These are phyloP conservation scores for Latrodectus hesperus DNA, from an alignment of 2,888 invertebrate species.

Conservation along the genomic window DNA sequence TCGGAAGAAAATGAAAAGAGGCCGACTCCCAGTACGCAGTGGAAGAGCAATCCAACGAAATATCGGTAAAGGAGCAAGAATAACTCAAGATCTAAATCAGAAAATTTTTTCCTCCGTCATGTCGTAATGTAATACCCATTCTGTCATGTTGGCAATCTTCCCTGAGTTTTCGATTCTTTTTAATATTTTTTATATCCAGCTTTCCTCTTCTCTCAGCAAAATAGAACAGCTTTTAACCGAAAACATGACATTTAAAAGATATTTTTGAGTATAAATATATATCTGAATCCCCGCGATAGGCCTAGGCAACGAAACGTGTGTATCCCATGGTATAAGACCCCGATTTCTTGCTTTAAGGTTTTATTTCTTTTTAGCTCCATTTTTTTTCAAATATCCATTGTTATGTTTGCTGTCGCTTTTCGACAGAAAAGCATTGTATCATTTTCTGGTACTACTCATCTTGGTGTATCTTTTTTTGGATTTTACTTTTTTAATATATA, in stretches of 20 bases:
- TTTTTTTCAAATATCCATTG: constrained; percentile 25
- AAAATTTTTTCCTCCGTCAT: neutral
- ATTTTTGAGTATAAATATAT: constrained; percentile 46
- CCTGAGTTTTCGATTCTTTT: neutral
- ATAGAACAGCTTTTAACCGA: constrained; percentile 19
- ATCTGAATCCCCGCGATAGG: neutral
- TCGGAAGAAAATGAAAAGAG: too few species aligned
- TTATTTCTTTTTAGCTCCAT: neutral
- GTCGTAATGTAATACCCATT: constrained; percentile 14
- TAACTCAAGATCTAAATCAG: constrained; percentile 16
- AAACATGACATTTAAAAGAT: constrained; percentile 35
- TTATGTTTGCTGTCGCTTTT: constrained; percentile 32
- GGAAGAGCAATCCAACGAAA: neutral
- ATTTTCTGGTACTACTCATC: neutral
- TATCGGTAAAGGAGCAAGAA: constrained; percentile 11
- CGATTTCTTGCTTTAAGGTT: constrained; percentile 27
- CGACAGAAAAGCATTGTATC: constrained; percentile 29
- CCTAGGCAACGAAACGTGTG: constrained; percentile 7
- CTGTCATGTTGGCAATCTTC: constrained; percentile 33
- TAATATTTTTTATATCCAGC: neutral
- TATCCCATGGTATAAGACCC: constrained; percentile 15
- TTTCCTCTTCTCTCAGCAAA: neutral
- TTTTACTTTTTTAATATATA: neutral
- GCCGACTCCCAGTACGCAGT: neutral
- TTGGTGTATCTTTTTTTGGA: neutral